Conservation (phyloP, 2,797 vertebrate genomes). For the Cheirogaleus major region DNA sequence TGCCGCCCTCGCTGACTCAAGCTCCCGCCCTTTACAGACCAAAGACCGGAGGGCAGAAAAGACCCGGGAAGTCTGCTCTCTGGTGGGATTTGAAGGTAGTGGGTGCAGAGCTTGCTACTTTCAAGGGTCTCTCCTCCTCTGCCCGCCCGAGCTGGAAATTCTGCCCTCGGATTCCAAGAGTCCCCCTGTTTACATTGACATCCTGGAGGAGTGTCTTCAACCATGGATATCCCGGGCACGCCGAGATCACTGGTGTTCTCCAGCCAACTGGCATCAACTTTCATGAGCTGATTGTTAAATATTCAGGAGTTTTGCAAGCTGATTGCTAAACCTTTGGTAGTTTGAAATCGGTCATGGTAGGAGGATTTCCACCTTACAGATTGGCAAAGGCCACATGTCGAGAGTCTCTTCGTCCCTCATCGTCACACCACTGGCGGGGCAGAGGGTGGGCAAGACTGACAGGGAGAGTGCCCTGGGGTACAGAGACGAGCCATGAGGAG, state of each 20-base stretch:
- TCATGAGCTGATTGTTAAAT: neutral
- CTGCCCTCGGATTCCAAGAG: neutral
- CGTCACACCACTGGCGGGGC: accelerated
- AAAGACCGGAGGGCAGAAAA: neutral
- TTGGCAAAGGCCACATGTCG: neutral
- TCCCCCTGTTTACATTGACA: neutral
- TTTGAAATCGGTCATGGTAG: neutral
- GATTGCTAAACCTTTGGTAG: neutral
- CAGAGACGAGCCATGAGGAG: neutral
- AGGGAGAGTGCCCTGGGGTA: neutral
- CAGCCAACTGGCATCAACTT: neutral
- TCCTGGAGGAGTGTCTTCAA: neutral
- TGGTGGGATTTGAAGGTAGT: neutral
- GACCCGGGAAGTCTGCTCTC: neutral
- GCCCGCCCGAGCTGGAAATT: neutral
- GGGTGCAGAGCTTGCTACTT: neutral
- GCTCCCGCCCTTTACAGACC: neutral
- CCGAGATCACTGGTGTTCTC: neutral
- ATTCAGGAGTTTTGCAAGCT: neutral
- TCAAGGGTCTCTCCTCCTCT: neutral
- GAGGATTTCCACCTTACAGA: neutral
- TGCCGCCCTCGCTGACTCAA: neutral
- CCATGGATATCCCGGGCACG: neutral
- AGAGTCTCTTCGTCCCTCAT: neutral
- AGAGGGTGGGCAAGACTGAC: neutral